phyloP scores from a whole-genome alignment of 2,113 vertebrate species.

The Actenoides lindsayi region DNA sequence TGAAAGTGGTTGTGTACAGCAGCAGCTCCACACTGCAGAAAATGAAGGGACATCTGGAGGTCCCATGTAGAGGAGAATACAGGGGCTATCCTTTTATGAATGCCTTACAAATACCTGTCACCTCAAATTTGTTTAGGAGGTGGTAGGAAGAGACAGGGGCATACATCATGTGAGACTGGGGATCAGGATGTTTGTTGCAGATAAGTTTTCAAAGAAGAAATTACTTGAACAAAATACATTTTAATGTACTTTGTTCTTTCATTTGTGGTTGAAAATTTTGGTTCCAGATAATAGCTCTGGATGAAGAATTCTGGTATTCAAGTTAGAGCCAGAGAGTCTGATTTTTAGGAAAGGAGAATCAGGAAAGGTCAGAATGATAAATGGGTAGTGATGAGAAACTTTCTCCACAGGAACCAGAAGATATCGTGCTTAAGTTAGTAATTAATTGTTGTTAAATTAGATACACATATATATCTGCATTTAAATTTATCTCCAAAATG shows the following conservation, averaged over 20 bases:
- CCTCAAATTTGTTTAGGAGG: not conserved
- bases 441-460: not conserved
- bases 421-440: not conserved
- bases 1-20: not conserved
- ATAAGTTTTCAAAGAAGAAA: not conserved
- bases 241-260: not conserved
- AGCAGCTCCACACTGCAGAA: not conserved
- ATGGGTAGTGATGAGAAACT: not conserved
- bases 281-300: not conserved
- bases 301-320: not conserved
- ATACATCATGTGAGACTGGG: not conserved
- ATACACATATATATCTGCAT: not conserved
- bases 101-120: not conserved
- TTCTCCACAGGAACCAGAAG: not conserved
- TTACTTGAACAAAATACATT: not conserved
- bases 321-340: not conserved
- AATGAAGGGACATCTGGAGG: not conserved
- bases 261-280: not conserved
- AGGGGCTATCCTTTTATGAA: not conserved
- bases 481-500: not conserved
- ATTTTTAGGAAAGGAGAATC: not conserved
- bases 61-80: accelerated
- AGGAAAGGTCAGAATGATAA: not conserved
- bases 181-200: not conserved
- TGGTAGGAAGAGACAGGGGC: not conserved